These are phyloP conservation scores for Sterna hirundo DNA, from an alignment of 2,113 vertebrate genomes.

Conservation along the genomic window DNA sequence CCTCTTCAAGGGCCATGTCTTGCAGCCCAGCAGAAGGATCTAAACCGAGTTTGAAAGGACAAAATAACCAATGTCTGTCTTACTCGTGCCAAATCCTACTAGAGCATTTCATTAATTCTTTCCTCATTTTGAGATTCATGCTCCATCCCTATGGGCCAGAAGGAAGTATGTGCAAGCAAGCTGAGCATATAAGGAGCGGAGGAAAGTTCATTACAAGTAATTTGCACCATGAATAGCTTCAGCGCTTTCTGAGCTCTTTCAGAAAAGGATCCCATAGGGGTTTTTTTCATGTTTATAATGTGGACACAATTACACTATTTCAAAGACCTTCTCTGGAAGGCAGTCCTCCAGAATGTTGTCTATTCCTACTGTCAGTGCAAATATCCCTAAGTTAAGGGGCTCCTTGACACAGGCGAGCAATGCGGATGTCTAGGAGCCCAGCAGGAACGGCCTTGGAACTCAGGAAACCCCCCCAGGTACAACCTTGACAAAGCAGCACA, in stretches of 20 bases:
- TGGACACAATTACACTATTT: background rate
- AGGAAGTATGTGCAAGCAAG: background rate
- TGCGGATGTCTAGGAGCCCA: background rate
- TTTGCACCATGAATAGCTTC: background rate
- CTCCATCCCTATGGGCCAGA: background rate
- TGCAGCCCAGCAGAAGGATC: background rate
- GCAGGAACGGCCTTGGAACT: background rate
- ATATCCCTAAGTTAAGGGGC: background rate
- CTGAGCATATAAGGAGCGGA: background rate
- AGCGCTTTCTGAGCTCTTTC: background rate
- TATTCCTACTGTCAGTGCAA: background rate
- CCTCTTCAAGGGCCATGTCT: background rate
- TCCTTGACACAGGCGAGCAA: background rate
- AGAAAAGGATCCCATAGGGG: background rate
- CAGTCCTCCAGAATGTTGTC: background rate
- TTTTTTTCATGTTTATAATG: background rate
- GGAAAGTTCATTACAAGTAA: background rate
- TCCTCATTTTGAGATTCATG: background rate
- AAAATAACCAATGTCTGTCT: background rate
- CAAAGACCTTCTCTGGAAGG: background rate
- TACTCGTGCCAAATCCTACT: background rate
- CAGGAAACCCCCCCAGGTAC: background rate
- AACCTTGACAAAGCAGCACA: background rate
- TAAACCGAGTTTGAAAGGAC: background rate
- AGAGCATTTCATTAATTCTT: background rate